phyloP scores from a whole-genome alignment of 2,113 vertebrate species.

The Falcunculus frontatus region DNA sequence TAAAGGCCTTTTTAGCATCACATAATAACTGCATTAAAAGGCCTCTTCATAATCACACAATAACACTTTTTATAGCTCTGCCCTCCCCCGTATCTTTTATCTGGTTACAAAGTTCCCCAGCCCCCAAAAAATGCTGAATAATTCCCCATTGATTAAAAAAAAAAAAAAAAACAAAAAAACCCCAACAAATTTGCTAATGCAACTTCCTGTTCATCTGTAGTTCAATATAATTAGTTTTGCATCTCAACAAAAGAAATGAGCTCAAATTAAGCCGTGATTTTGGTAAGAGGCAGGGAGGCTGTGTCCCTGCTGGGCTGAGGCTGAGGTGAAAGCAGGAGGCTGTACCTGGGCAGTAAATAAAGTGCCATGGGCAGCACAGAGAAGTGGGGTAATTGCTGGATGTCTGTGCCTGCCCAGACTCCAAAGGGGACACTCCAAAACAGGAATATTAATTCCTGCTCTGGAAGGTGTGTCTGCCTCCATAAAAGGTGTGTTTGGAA shows the following conservation, averaged over 20 bases:
- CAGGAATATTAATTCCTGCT: background rate
- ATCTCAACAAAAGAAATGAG: constrained; percentile 61
- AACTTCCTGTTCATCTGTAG: constrained; percentile 47
- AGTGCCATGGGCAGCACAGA: background rate
- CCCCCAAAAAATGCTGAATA: constrained; percentile 42
- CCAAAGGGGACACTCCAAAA: background rate
- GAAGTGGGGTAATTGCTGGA: background rate
- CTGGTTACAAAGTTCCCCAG: constrained; percentile 24
- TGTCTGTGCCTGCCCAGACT: background rate
- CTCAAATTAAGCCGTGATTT: constrained; percentile 43
- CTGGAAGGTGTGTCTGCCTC: background rate
- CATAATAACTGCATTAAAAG: constrained; percentile 65
- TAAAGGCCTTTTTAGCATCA: constrained; percentile 63
- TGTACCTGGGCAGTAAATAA: constrained; percentile 23
- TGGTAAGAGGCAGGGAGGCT: background rate
- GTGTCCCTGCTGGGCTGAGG: constrained; percentile 25
- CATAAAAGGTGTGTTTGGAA: accelerated
- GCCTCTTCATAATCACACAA: constrained; percentile 55
- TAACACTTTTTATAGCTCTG: constrained; percentile 60
- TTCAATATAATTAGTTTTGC: constrained; percentile 67
- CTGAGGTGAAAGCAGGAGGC: constrained; percentile 15
- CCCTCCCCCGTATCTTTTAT: constrained; percentile 8
- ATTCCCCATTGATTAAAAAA: constrained; percentile 59
- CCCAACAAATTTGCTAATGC: constrained; percentile 17
- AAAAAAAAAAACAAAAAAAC: background rate